A percentile compares a stretch with the other conserved stretches of the same genome.
These are phyloP conservation scores for Lapara coniferarum DNA, from an alignment of 2,888 invertebrate species.

Conservation along the genomic window DNA sequence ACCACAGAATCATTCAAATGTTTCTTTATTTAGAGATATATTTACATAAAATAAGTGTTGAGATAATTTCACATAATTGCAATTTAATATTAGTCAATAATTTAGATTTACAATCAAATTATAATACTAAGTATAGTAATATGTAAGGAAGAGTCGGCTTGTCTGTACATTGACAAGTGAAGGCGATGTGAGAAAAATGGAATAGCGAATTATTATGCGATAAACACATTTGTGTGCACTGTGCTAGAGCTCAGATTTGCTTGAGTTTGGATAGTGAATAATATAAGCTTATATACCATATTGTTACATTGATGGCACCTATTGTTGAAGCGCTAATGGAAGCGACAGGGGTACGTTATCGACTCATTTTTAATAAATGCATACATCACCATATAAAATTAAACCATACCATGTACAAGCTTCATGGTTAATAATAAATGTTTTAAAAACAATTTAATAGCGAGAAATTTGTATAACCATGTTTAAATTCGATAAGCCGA, in stretches of 20 bases:
- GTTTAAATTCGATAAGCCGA: too few species aligned
- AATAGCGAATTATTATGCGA: conserved; percentile 30
- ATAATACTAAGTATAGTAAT: conserved; percentile 51
- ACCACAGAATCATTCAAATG: conserved; percentile 58
- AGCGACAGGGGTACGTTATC: conserved; percentile 15
- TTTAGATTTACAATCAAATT: conserved; percentile 71
- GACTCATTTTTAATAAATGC: conserved; percentile 8
- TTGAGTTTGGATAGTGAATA: conserved; percentile 1
- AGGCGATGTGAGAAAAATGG: conserved; percentile 28
- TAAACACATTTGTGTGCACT: conserved; percentile 25
- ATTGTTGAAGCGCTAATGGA: conserved; percentile 13
- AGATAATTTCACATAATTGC: conserved; percentile 71
- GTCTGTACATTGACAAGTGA: conserved; percentile 28
- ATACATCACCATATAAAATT: too few species aligned
- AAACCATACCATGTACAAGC: not conserved
- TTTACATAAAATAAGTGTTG: conserved; percentile 78
- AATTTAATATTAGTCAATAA: conserved; percentile 68
- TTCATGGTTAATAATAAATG: too few species aligned
- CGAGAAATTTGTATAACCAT: too few species aligned
- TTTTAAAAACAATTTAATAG: too few species aligned
- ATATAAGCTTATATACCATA: conserved; percentile 31
- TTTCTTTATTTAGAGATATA: conserved; percentile 71
- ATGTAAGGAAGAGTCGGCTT: conserved; percentile 41
- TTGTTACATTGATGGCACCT: conserved; percentile 27
- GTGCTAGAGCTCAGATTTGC: conserved; percentile 24